phyloP scores from a whole-genome alignment of 2,888 invertebrate genomes.

The Cephus sareptanus region DNA sequence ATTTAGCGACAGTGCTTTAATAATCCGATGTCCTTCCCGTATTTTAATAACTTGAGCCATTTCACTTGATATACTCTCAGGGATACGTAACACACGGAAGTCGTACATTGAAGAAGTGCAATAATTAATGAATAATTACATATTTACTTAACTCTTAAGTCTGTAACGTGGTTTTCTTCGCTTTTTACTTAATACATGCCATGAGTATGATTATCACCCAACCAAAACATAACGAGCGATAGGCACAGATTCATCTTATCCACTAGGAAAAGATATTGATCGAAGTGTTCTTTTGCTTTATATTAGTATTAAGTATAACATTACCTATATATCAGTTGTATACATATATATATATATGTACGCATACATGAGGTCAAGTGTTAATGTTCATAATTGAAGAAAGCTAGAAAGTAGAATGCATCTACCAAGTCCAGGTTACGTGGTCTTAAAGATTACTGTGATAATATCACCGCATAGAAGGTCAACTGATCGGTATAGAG shows the following conservation, averaged over 20 bases:
- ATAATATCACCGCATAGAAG: not conserved
- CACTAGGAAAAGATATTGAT: not conserved
- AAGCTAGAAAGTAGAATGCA: slow-evolving; percentile 30
- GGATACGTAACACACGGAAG: not conserved
- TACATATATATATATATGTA: not conserved
- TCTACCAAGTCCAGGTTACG: not conserved
- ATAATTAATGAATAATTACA: not conserved
- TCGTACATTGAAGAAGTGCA: not conserved
- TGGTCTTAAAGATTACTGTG: not conserved
- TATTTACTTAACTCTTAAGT: not conserved
- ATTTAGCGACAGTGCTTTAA: slow-evolving; percentile 18
- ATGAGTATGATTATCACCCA: not conserved
- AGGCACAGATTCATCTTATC: not conserved
- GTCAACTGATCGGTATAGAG: slow-evolving; percentile 5
- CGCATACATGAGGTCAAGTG: not conserved
- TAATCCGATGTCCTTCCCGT: slow-evolving; percentile 8
- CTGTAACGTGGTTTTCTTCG: not conserved
- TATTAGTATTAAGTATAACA: too few relatives aligned
- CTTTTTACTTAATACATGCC: not conserved
- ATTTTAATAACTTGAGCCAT: not conserved
- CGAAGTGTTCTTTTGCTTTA: not conserved
- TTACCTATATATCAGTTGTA: too few relatives aligned
- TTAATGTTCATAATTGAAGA: slow-evolving; percentile 31
- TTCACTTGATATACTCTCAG: not conserved
- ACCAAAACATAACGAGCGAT: not conserved